Conservation (phyloP, 2,888 invertebrate genomes). For the Nudaria mundana region DNA sequence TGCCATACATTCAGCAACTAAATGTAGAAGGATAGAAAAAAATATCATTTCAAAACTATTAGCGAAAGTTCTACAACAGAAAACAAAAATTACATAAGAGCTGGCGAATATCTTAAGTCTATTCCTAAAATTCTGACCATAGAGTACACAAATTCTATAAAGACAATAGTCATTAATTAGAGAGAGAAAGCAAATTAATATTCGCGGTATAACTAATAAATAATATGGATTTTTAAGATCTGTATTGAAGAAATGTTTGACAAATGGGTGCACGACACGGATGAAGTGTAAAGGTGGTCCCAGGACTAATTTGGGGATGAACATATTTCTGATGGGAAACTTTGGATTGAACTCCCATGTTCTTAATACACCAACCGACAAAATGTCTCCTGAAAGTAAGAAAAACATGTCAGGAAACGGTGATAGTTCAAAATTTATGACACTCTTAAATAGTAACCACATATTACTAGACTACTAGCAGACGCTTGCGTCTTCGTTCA, state of each 20-base stretch:
- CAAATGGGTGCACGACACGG: conserved; percentile 79
- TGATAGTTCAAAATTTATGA: too few relatives aligned
- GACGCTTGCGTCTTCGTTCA: too few relatives aligned
- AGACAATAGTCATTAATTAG: conserved; percentile 91
- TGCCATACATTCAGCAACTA: conserved; percentile 88
- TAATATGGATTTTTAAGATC: conserved; percentile 87
- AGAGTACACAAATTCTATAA: conserved; percentile 87
- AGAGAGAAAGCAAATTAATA: conserved; percentile 89
- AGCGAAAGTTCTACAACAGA: conserved; percentile 92
- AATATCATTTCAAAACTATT: conserved; percentile 93
- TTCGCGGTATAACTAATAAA: conserved; percentile 87
- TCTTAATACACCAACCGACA: conserved; percentile 87
- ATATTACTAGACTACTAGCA: too few relatives aligned
- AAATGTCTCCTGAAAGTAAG: conserved; percentile 87
- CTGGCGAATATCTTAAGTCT: conserved; percentile 88
- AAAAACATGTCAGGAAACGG: neutral
- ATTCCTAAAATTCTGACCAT: conserved; percentile 86
- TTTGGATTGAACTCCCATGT: conserved; percentile 96
- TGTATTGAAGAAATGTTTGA: conserved; percentile 79
- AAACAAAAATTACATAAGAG: conserved; percentile 92
- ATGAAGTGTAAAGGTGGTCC: conserved; percentile 87
- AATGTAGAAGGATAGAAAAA: conserved; percentile 86
- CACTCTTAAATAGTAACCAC: too few relatives aligned
- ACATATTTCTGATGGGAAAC: conserved; percentile 91
- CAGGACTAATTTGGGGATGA: conserved; percentile 87